These are phyloP conservation scores for Parasteatoda tepidariorum DNA, from an alignment of 1,140 invertebrate genomes.

Conservation along the genomic window DNA sequence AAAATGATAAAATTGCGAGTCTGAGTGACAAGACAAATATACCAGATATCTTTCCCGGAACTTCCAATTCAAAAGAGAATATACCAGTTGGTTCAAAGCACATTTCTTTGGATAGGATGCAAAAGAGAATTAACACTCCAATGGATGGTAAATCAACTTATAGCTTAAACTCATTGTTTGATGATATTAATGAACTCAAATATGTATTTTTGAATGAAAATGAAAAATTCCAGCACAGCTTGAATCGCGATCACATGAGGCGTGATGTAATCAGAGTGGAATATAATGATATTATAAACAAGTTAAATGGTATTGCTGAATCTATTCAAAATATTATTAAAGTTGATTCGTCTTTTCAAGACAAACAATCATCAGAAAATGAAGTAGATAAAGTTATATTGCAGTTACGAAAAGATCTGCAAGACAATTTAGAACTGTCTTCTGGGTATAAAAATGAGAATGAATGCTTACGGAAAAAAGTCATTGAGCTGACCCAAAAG, in stretches of 20 bases:
- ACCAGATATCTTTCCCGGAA: too few species aligned
- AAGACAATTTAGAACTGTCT: constrained; percentile 13
- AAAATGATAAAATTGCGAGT: background rate
- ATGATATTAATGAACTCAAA: constrained; percentile 35
- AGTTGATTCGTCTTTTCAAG: background rate
- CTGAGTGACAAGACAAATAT: background rate
- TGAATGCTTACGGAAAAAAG: background rate
- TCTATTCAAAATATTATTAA: background rate
- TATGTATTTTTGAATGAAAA: constrained; percentile 29
- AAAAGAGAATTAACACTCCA: too few species aligned
- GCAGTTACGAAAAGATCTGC: constrained; percentile 15
- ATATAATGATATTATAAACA: constrained; percentile 26
- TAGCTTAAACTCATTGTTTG: constrained; percentile 19
- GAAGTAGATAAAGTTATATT: background rate
- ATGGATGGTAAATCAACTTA: too few species aligned
- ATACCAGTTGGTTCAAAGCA: too few species aligned
- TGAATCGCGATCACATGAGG: background rate
- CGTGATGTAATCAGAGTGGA: constrained; percentile 11
- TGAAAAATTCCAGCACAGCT: constrained; percentile 10
- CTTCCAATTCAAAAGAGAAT: too few species aligned
- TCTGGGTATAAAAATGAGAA: constrained; percentile 46
- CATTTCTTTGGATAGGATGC: too few species aligned
- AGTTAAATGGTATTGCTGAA: constrained; percentile 22
- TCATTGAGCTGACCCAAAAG: background rate
- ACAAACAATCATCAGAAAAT: background rate